Conservation (phyloP, 2,888 invertebrate genomes). For the Chironomus riparius region DNA sequence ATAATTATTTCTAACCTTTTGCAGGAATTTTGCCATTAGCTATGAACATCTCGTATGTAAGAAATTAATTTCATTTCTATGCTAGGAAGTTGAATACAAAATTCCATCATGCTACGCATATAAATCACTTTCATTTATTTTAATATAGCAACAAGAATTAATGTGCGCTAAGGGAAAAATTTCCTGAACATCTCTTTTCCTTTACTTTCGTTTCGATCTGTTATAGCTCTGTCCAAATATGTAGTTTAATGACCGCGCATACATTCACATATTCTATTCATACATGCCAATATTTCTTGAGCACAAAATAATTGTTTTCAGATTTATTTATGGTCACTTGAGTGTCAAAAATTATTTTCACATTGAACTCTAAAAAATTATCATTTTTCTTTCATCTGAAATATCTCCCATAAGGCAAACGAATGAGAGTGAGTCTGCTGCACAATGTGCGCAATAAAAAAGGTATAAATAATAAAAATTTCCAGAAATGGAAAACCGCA, state of each 20-base stretch:
- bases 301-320: neutral
- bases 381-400: no score
- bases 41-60: no score
- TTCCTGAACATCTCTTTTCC: slow-evolving; percentile 1
- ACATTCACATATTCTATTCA: no score
- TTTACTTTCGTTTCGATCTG: neutral
- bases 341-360: slow-evolving; percentile 15
- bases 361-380: slow-evolving; percentile 6
- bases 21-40: no score
- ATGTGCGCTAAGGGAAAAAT: neutral
- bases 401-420: neutral
- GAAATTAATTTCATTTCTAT: no score
- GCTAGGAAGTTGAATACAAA: neutral
- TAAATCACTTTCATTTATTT: slow-evolving; percentile 7
- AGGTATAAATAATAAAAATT: neutral
- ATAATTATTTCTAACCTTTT: no score
- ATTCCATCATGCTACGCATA: slow-evolving; percentile 2
- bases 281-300: no score
- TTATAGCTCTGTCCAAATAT: neutral
- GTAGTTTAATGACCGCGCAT: neutral
- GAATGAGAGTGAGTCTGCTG: neutral
- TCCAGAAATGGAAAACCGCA: slow-evolving; percentile 8
- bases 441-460: neutral
- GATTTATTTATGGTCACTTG: neutral
- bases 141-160: neutral